Evolutionary conservation across 2,113 vertebrate genomes (phyloP).

Genomic region (Atrichornis clamosus): DNA sequence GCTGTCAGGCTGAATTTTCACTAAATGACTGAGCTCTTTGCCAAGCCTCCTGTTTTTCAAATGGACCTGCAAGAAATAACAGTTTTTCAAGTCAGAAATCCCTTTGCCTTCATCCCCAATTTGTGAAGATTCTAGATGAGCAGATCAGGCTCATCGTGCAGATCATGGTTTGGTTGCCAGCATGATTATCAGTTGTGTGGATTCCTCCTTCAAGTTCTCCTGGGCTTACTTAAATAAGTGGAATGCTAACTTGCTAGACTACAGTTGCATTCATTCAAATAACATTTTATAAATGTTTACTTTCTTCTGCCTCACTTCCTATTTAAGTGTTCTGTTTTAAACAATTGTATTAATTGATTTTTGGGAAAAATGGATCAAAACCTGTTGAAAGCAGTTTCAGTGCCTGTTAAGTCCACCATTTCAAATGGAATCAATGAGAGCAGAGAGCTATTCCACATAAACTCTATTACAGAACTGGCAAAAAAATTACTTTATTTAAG

Average conservation of each 20-base stretch:
- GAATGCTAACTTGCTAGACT: neutral
- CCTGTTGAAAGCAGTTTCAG: neutral
- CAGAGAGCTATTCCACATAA: neutral
- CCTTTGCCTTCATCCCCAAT: neutral
- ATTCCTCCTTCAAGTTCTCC: neutral
- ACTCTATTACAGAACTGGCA: neutral
- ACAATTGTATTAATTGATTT: neutral
- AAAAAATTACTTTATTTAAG: neutral
- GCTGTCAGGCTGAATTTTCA: neutral
- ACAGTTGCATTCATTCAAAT: neutral
- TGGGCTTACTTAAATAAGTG: neutral
- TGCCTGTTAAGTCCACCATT: neutral
- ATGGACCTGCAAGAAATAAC: neutral
- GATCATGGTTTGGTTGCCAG: neutral
- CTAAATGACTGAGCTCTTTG: neutral
- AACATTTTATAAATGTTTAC: neutral
- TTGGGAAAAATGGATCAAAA: neutral
- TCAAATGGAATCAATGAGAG: neutral
- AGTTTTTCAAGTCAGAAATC: neutral
- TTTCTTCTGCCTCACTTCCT: neutral
- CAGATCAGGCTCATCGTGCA: neutral
- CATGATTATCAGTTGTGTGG: neutral
- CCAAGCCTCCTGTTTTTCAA: neutral
- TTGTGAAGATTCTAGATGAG: neutral
- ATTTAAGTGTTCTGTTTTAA: neutral